Percentiles rank a stretch among this genome's conserved stretches.
Evolutionary conservation across 2,113 vertebrate species (phyloP).

Genomic region (Centropus unirufus): DNA sequence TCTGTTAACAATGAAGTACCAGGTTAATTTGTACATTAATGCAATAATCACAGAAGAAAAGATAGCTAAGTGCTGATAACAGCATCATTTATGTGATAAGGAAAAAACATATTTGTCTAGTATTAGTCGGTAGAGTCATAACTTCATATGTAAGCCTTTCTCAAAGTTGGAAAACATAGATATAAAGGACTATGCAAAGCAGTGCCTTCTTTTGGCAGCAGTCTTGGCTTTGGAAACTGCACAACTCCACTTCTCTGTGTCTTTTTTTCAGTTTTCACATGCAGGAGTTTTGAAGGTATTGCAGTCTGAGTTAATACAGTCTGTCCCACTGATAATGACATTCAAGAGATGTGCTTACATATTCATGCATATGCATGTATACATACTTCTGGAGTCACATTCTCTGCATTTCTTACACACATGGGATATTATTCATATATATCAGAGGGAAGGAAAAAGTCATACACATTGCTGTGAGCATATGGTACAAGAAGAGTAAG

Average conservation of each 20-base stretch:
- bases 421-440: not conserved
- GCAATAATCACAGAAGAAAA: not conserved
- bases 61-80: not conserved
- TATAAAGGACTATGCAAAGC: not conserved
- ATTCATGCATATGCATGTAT: not conserved
- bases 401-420: not conserved
- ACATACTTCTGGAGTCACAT: not conserved
- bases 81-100: not conserved
- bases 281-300: not conserved
- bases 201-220: not conserved
- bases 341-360: not conserved
- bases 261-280: not conserved
- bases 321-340: not conserved
- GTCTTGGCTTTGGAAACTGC: not conserved
- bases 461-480: not conserved
- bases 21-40: not conserved
- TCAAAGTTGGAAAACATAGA: not conserved
- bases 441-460: not conserved
- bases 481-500: not conserved
- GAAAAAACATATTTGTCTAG: not conserved
- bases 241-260: not conserved
- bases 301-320: not conserved
- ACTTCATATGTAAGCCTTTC: not conserved
- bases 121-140: not conserved
- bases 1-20: not conserved